Evolutionary conservation across 35 echinoderm and acorn worm genomes (phyloP).

Genomic region (Eucidaris tribuloides): DNA sequence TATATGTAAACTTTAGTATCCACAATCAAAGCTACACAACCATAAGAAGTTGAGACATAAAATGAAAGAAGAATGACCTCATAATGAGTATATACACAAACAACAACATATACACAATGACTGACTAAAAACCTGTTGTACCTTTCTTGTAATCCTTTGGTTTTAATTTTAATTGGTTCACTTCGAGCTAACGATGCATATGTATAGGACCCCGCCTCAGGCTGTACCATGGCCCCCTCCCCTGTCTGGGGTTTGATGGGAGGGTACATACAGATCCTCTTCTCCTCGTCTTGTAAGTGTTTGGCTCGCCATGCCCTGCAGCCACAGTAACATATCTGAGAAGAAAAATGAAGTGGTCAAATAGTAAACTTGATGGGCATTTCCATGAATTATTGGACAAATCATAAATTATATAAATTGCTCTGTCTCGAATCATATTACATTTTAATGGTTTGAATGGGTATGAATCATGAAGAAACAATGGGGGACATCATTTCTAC

Average conservation of each 20-base stretch:
- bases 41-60: neutral
- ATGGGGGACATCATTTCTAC: too few relatives aligned
- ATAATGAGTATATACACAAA: too few relatives aligned
- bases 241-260: slow-evolving; percentile 86
- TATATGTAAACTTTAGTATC: neutral
- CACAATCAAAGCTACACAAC: neutral
- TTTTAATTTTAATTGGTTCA: slow-evolving; percentile 87
- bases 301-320: slow-evolving; percentile 79
- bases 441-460: too few relatives aligned
- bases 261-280: slow-evolving; percentile 79
- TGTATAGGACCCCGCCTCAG: slow-evolving; percentile 39
- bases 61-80: neutral
- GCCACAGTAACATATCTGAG: slow-evolving; percentile 76
- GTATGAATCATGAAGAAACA: too few relatives aligned
- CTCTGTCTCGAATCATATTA: too few relatives aligned
- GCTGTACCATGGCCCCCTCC: slow-evolving; percentile 72
- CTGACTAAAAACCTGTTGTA: neutral
- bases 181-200: slow-evolving; percentile 75
- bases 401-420: too few relatives aligned
- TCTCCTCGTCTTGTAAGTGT: slow-evolving; percentile 75
- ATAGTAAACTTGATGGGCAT: too few relatives aligned
- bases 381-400: too few relatives aligned
- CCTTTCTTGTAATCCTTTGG: slow-evolving; percentile 88
- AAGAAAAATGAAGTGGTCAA: neutral
- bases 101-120: neutral